phyloP scores from a whole-genome alignment of 1,140 invertebrate species.

The Dendroctonus valens region DNA sequence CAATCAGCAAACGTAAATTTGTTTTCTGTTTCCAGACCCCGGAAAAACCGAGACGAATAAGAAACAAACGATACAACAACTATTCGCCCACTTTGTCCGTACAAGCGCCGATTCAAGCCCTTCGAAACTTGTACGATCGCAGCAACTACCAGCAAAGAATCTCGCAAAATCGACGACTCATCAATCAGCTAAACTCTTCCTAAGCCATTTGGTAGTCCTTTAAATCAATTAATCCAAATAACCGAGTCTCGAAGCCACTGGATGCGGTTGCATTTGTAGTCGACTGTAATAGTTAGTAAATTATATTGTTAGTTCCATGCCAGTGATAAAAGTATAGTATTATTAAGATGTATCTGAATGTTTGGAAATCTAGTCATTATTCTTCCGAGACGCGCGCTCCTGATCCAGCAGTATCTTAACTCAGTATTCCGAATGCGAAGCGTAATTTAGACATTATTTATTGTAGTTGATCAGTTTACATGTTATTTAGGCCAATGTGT shows the following conservation, averaged over 20 bases:
- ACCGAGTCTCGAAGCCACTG: too few relatives aligned
- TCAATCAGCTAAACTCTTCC: constrained; percentile 21
- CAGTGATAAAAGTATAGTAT: constrained; percentile 5
- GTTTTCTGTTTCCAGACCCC: constrained; percentile 19
- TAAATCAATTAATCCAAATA: too few relatives aligned
- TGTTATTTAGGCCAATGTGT: constrained; percentile 1
- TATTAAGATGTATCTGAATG: constrained; percentile 1
- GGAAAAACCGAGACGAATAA: constrained; percentile 20
- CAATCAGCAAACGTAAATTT: neutral
- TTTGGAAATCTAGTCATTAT: constrained; percentile 3
- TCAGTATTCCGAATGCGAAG: neutral
- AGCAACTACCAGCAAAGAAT: constrained; percentile 21
- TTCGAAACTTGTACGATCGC: constrained; percentile 21
- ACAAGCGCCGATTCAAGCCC: constrained; percentile 28
- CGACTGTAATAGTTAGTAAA: too few relatives aligned
- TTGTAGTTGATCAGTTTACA: neutral
- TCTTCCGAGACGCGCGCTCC: neutral
- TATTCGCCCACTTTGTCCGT: constrained; percentile 24
- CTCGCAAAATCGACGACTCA: constrained; percentile 24
- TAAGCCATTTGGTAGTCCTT: neutral
- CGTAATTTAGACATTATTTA: constrained; percentile 1
- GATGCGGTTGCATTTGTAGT: too few relatives aligned
- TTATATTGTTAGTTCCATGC: constrained; percentile 1
- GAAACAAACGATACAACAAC: constrained; percentile 30
- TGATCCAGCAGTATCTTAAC: too few relatives aligned